Evolutionary conservation across 2,888 invertebrate species (phyloP).

Genomic region (Helleia helle): DNA sequence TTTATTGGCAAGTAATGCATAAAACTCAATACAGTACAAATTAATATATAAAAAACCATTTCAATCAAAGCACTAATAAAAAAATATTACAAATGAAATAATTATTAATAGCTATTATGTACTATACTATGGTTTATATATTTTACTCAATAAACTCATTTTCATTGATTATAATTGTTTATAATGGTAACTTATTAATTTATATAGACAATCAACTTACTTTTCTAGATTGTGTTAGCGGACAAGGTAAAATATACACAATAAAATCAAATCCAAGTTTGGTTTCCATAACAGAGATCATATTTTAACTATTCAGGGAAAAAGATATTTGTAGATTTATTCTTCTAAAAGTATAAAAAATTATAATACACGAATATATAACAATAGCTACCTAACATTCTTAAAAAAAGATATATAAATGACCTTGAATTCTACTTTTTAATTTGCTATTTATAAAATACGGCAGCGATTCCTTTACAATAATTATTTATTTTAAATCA

Average conservation of each 20-base stretch:
- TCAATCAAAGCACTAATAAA: background rate
- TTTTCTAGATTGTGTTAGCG: background rate
- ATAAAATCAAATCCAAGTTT: constrained; percentile 14
- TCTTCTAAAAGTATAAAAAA: constrained; percentile 55
- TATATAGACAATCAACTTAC: constrained; percentile 24
- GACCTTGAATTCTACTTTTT: constrained; percentile 62
- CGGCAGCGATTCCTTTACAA: constrained; percentile 70
- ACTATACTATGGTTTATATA: constrained; percentile 6
- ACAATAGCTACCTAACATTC: constrained; percentile 69
- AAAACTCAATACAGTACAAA: background rate
- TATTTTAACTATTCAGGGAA: constrained; percentile 21
- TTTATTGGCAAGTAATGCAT: background rate
- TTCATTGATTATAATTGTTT: constrained; percentile 19
- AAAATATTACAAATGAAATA: background rate
- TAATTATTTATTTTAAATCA: constrained; percentile 70
- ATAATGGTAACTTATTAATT: constrained; percentile 46
- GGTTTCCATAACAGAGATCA: constrained; percentile 21
- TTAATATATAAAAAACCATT: background rate
- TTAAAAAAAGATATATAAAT: constrained; percentile 69
- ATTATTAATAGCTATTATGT: constrained; percentile 1
- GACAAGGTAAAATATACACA: background rate
- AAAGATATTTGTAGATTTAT: constrained; percentile 64
- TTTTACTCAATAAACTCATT: background rate
- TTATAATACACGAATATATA: constrained; percentile 64
- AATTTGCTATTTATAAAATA: constrained; percentile 66